Evolutionary conservation across 2,888 invertebrate species (phyloP), one percentile per base, ranked within the genome.

Genomic region (Halictus ligatus): DNA sequence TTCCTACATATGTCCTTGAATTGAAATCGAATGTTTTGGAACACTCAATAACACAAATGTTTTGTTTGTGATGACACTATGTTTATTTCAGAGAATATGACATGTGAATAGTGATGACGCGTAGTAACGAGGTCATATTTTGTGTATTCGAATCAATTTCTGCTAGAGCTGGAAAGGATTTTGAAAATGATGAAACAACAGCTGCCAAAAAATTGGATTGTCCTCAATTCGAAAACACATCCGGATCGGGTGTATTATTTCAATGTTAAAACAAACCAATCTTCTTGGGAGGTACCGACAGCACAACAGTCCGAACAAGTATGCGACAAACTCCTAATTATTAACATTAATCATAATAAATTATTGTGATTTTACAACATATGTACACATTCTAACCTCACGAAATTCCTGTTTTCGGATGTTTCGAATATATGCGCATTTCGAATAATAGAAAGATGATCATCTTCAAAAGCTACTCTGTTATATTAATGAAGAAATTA

Each of bases 181-280:
- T n/a, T 13, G 25, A 86, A 75, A 2, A 90, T 90, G 91, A 90
- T 88, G 73, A 91, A 92, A 64, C 81, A 60, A 72, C 86, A 89
- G 15, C 81, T 94, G 21, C 92, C 93, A 3, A 84, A 90, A 18
- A 89, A 92, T 82, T 94, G 94, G 94, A 88, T 92, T 21, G 90
- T 89, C 21, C 82, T 88, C 2, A 89, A 85, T 64, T 95, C 95
- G 0, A 94, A 91, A 58, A 92, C 84, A 48, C 88, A 92, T 83
- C 94, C 93, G 0, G 91, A 94, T 40, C 89, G 86, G 80, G 86
- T 93, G 29, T 95, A 93, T 84, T 95, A 94, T 85, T 95, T 94
- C 54, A 95, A 95, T 78, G 87, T 90, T 15, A 90, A 86, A 71
- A 94, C 93, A 12, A 92, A 92, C 5, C 71, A 92, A 72, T 89